These are phyloP conservation scores for Notocelia uddmanniana DNA, from an alignment of 2,888 invertebrate genomes.

Conservation along the genomic window DNA sequence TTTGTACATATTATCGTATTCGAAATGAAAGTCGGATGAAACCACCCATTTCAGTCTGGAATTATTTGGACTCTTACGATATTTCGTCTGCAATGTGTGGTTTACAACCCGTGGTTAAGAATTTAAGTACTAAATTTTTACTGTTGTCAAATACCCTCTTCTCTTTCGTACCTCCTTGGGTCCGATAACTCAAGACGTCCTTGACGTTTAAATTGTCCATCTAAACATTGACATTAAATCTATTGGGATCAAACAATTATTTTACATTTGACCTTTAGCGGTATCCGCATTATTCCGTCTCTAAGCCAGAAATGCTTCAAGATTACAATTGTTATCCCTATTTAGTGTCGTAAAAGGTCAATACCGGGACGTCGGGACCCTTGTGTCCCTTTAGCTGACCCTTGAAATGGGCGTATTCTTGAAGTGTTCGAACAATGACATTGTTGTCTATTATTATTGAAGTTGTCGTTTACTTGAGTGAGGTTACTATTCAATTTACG, in stretches of 20 bases:
- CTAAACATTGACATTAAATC: neutral
- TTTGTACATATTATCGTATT: no score
- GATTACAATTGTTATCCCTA: constrained; percentile 34
- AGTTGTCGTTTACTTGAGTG: neutral
- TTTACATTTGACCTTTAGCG: constrained; percentile 4
- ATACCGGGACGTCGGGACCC: constrained; percentile 6
- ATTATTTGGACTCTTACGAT: no score
- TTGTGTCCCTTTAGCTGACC: constrained; percentile 1
- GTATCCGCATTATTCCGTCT: constrained; percentile 16
- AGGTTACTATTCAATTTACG: neutral
- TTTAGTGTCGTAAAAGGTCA: constrained; percentile 17
- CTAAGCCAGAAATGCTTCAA: neutral
- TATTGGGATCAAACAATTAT: constrained; percentile 2
- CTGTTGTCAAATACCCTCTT: no score
- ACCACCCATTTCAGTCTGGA: no score
- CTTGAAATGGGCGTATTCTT: neutral
- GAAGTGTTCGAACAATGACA: constrained; percentile 5
- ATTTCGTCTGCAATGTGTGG: no score
- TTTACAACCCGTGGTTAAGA: no score
- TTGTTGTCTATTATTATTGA: constrained; percentile 19
- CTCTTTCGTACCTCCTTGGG: no score
- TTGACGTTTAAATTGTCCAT: neutral
- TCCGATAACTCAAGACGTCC: no score
- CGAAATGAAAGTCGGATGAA: no score
- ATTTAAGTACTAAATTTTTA: no score